A percentile compares a stretch with the other conserved stretches of the same genome.
These are phyloP conservation scores for Ciconia nigra DNA, from an alignment of 2,797 vertebrate species.

Conservation along the genomic window DNA sequence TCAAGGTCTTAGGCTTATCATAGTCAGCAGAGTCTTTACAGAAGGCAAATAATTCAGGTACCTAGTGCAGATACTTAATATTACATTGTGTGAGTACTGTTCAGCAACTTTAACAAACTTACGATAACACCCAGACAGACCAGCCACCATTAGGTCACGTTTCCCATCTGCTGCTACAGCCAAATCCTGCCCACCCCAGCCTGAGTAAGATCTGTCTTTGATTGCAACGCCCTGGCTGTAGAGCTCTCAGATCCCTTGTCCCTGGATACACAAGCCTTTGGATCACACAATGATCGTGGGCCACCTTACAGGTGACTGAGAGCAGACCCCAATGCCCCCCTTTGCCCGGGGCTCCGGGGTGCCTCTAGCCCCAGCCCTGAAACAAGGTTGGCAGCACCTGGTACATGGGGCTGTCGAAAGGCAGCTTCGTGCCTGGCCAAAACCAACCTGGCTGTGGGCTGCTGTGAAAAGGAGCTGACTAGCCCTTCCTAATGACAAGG, in stretches of 20 bases:
- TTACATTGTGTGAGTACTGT: neutral
- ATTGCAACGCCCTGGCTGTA: neutral
- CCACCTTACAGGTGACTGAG: neutral
- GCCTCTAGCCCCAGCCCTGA: neutral
- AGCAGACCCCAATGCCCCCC: rapidly evolving
- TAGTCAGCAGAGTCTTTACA: neutral
- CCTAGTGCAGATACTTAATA: neutral
- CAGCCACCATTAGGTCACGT: neutral
- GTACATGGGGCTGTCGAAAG: rapidly evolving
- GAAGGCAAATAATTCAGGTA: neutral
- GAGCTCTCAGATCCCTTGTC: neutral
- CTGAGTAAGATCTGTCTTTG: neutral
- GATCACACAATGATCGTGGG: rapidly evolving
- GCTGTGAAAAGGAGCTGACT: neutral
- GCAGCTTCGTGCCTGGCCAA: neutral
- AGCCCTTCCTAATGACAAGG: neutral
- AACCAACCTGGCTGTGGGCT: neutral
- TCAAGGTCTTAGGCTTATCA: neutral
- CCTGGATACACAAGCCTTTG: neutral
- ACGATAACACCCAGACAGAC: rapidly evolving
- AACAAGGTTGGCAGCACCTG: neutral
- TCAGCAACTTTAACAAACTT: neutral
- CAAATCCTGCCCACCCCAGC: neutral
- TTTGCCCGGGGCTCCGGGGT: neutral
- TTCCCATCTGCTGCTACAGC: neutral